These are phyloP conservation scores for Pelvicachromis taeniatus DNA, from an alignment of 2,113 vertebrate species.

Conservation along the genomic window DNA sequence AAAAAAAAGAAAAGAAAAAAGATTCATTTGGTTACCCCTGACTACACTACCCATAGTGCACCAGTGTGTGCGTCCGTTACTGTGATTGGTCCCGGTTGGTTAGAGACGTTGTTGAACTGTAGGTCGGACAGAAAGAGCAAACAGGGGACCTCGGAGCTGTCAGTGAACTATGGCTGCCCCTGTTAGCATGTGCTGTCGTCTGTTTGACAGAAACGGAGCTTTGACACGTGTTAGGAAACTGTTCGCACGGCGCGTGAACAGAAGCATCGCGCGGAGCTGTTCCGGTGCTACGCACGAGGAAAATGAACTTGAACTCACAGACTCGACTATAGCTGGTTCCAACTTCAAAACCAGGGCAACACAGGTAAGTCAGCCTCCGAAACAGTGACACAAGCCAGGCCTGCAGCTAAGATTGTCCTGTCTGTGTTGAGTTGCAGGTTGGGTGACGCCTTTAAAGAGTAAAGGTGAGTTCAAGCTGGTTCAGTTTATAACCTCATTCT, in stretches of 20 bases:
- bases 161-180: conserved; percentile 33
- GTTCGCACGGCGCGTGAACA: background rate
- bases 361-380: conserved; percentile 26
- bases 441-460: background rate
- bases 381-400: background rate
- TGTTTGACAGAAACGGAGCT: background rate
- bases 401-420: background rate
- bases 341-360: conserved; percentile 21
- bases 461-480: background rate
- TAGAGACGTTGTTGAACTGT: background rate
- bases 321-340: conserved; percentile 15
- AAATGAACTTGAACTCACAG: conserved; percentile 35
- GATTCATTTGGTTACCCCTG: background rate
- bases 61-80: accelerated
- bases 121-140: background rate
- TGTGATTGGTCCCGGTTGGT: conserved; percentile 37
- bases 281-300: conserved; percentile 55
- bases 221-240: background rate
- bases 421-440: background rate
- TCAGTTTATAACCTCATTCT: background rate
- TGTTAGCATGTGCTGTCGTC: conserved; percentile 4
- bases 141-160: background rate
- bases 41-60: conserved; percentile 61
- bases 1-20: no score
- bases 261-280: background rate